Conservation (phyloP, 2,888 invertebrate species). For the Tenthredo mesomela region DNA sequence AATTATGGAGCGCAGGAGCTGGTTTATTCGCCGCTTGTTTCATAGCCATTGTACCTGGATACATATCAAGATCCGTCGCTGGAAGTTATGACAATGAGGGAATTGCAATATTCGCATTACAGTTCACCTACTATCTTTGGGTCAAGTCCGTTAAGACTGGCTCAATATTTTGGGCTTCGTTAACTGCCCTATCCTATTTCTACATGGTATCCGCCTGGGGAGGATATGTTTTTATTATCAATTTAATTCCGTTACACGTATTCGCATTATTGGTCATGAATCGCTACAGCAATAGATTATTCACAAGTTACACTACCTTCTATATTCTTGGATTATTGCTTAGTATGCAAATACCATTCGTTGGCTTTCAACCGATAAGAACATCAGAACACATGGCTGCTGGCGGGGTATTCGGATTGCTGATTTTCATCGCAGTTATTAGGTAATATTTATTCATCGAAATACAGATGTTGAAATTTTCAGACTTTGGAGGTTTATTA, state of each 20-base stretch:
- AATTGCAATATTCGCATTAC: conserved; percentile 99
- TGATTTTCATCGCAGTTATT: conserved; percentile 93
- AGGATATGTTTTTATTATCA: conserved; percentile 99
- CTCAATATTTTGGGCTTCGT: conserved; percentile 97
- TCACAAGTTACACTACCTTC: conserved; percentile 98
- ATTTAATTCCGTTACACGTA: conserved; percentile 98
- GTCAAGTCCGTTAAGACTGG: conserved; percentile 98
- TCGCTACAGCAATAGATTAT: conserved; percentile 93
- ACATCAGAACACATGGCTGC: conserved; percentile 99
- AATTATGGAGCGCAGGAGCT: conserved; percentile 97
- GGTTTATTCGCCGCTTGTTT: conserved; percentile 99
- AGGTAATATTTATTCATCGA: conserved; percentile 76
- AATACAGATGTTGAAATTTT: background rate
- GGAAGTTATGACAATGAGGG: conserved; percentile 99
- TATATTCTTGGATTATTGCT: conserved; percentile 96
- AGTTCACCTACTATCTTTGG: conserved; percentile 99
- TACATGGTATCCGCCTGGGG: conserved; percentile 99
- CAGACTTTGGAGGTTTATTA: background rate
- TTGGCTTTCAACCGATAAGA: conserved; percentile 98
- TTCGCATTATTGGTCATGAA: conserved; percentile 97
- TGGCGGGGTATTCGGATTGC: conserved; percentile 94
- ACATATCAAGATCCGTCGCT: conserved; percentile 99
- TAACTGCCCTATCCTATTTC: conserved; percentile 97
- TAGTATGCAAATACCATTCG: conserved; percentile 98
- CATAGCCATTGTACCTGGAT: conserved; percentile 99